Evolutionary conservation across 2,113 vertebrate genomes (phyloP), one percentile per base, ranked within the genome.

Genomic region (Maccullochella peelii): DNA sequence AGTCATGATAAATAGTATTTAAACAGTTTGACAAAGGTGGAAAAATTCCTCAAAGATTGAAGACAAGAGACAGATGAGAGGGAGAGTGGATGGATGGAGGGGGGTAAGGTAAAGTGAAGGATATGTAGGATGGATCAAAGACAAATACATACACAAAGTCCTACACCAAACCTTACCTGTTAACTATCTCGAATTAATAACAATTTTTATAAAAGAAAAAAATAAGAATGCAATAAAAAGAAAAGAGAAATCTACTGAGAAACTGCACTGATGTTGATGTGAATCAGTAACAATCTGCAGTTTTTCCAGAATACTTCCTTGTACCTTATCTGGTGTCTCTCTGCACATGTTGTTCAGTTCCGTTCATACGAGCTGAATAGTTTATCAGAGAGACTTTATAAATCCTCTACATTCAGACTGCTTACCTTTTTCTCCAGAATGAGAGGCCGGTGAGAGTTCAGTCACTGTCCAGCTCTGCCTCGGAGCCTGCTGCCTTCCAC

Each of bases 361-460:
- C 44, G 9, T 52, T 18, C 8, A 67, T 3, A 42, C 21, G 61
- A 58, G 21, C 14, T 69, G 2, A 61, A 74, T 1, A 0, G 18
- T 55, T 8, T 36, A 79, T 62, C 1, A n/a, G 8, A 71, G 16
- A 75, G 36, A 61, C 47, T 6, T 25, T 2, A 33, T 2, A 14
- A 70, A 50, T 33, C 0, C 0, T 23, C 5, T 4, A 15, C n/a
- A 27, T 10, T 59, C 9, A n/a, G 6, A 0, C 38, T 15, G 15
- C 88, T 71, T 77, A 93, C 92, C 81, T 86, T 65, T 55, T 68
- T 33, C 38, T 76, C 8, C 36, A 61, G 36, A 66, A 25, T 30
- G n/a, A 74, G 44, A 25, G 27, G 21, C 18, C 27, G 36, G 12
- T 71, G 0, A 8, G 59, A 58, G 23, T 40, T 44, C 50, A 50